A percentile compares a stretch with the other conserved stretches of the same genome.
Conservation (phyloP, 2,888 invertebrate genomes). For the Junonia oenone region DNA sequence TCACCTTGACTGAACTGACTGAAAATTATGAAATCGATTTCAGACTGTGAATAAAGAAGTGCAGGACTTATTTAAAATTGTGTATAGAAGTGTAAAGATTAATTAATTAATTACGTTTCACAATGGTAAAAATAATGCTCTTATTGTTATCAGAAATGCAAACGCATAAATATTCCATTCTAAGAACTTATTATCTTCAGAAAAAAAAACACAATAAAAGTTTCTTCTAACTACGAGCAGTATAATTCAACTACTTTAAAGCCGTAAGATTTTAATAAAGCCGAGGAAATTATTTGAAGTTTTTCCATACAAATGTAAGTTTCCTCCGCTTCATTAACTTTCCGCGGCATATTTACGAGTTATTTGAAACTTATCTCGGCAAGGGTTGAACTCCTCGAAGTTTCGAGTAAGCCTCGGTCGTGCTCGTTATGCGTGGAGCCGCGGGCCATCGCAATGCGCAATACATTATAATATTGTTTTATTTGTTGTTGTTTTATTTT, state of each 20-base stretch:
- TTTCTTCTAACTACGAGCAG: not conserved
- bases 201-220: not conserved
- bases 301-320: constrained; percentile 2
- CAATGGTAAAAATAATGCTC: no score
- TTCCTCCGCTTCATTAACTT: constrained; percentile 2
- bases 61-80: no score
- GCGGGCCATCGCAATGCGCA: not conserved
- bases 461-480: not conserved
- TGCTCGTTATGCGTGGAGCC: not conserved
- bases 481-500: not conserved
- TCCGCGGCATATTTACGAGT: constrained; percentile 1
- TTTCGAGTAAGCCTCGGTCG: not conserved
- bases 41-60: no score
- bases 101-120: no score
- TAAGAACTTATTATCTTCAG: no score
- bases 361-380: not conserved
- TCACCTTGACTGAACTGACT: no score
- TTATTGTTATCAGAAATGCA: no score
- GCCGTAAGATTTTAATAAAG: not conserved
- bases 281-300: not conserved
- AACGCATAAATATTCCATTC: no score
- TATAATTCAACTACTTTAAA: not conserved
- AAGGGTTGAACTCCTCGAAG: not conserved
- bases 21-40: no score
- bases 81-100: no score